Percentiles rank a stretch among this genome's conserved stretches.
Evolutionary conservation across 2,113 vertebrate genomes (phyloP).

Genomic region (Prunella fulvescens): DNA sequence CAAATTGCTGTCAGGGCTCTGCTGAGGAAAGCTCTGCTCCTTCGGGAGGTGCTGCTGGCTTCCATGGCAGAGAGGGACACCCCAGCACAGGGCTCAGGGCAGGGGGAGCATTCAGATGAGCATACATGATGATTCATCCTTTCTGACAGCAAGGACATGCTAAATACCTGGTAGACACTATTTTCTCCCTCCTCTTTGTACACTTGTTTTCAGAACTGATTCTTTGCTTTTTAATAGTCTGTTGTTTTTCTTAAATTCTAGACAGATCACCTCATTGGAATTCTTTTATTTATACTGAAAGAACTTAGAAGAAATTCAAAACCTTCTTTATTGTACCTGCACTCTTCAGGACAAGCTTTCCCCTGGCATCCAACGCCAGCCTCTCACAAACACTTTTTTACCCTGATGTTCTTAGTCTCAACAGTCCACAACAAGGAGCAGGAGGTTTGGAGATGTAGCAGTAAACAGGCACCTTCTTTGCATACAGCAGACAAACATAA

Average conservation of each 20-base stretch:
- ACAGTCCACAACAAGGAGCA: neutral
- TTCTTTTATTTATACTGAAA: neutral
- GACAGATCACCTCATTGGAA: neutral
- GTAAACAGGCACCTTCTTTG: neutral
- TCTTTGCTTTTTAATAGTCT: neutral
- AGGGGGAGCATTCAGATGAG: neutral
- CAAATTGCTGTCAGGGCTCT: neutral
- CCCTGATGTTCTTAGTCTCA: neutral
- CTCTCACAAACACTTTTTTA: neutral
- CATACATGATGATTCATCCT: neutral
- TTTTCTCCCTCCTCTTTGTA: neutral
- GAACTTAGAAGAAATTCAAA: neutral
- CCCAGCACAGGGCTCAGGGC: rapidly evolving
- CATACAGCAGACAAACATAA: neutral
- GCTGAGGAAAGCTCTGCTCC: neutral
- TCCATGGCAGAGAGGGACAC: neutral
- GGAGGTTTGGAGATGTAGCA: neutral
- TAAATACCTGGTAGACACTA: neutral
- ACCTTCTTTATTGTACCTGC: neutral
- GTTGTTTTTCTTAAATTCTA: neutral
- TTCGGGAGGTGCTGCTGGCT: neutral
- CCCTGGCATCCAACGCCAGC: neutral
- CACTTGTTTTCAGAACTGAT: neutral
- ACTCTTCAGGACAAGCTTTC: neutral
- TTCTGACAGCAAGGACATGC: neutral